Base-by-base conservation (phyloP, 2,113 vertebrate genomes). In the Fulica atra region DNA sequence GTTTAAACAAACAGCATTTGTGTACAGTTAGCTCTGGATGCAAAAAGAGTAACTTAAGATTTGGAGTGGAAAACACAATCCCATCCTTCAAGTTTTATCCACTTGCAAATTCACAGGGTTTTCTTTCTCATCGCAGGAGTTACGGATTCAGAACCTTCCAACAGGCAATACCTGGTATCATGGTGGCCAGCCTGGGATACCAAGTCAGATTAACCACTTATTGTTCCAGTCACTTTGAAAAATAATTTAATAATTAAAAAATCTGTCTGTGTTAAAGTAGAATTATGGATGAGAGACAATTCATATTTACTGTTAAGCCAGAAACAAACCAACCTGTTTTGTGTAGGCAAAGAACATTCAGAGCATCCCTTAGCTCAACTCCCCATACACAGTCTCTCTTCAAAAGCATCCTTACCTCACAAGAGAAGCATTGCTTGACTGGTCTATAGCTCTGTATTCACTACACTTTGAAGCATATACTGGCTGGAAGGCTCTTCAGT, bases 161-260 rank as follows among this genome's bases (percentile, higher is more conserved):
- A 3, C 17, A 21, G 76, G 56, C 61, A 46, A 13, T 12, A 44
- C 17, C 40, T 78, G 28, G 59, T 5, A 14, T 10, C 4, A 2
- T 0, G 2, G 33, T 5, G 56, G 21, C 24, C n/a, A 69, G 51
- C n/a, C 26, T 1, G 2, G 1, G 33, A 4, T 2, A 25, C 0
- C 50, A 48, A 5, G 7, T 51, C 6, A 53, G 38, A 60, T 8
- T 13, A 26, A 77, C 11, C 33, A 53, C 38, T 51, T 33, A 7
- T 42, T 86, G 71, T 44, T 78, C 82, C 82, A 66, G 31, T 66
- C 50, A 15, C 65, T 64, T 36, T 53, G 87, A 59, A 66, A 71
- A 78, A 28, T 6, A 33, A 35, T 26, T 6, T 46, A 46, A 46
- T 46, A 46, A 46, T n/a, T n/a, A 46, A 42, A 46, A 46, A 46